phyloP scores from a whole-genome alignment of 1,140 invertebrate genomes.

The Zaprionus vittiger region DNA sequence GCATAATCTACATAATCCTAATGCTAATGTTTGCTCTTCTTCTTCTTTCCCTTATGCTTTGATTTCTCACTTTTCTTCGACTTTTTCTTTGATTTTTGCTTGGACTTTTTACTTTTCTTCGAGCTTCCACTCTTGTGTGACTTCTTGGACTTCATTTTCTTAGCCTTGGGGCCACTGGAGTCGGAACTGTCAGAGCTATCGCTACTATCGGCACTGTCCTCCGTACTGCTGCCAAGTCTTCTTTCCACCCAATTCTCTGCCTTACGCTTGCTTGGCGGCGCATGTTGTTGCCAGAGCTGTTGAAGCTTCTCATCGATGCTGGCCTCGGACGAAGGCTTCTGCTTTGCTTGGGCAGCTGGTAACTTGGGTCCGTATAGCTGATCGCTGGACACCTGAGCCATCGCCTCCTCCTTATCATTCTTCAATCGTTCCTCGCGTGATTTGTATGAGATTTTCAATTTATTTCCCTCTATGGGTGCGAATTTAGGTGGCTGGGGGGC shows the following conservation, averaged over 20 bases:
- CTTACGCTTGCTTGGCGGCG: slow-evolving; percentile 53
- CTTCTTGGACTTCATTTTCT: slow-evolving; percentile 60
- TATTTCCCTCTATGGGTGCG: slow-evolving; percentile 60
- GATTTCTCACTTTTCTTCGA: slow-evolving; percentile 71
- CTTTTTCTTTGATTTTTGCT: slow-evolving; percentile 70
- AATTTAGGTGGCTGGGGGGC: slow-evolving; percentile 35
- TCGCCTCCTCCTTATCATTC: slow-evolving; percentile 61
- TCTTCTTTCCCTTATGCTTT: slow-evolving; percentile 64
- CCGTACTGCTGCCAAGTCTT: slow-evolving; percentile 33
- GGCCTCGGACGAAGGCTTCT: slow-evolving; percentile 23
- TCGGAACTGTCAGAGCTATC: slow-evolving; percentile 50
- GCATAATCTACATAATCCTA: neutral
- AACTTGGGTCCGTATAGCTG: slow-evolving; percentile 62
- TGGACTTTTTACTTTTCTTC: slow-evolving; percentile 68
- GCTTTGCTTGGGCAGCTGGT: slow-evolving; percentile 25
- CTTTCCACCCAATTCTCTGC: slow-evolving; percentile 66
- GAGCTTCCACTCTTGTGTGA: slow-evolving; percentile 57
- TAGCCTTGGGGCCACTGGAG: slow-evolving; percentile 14
- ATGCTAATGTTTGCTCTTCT: slow-evolving; percentile 58
- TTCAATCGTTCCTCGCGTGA: slow-evolving; percentile 59
- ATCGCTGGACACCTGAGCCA: slow-evolving; percentile 45
- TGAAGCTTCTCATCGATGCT: slow-evolving; percentile 64
- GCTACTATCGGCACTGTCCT: slow-evolving; percentile 37
- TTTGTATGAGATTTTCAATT: slow-evolving; percentile 64
- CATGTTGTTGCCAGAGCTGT: slow-evolving; percentile 64